Conservation (phyloP, 2,888 invertebrate species). For the Eudemis profundana region DNA sequence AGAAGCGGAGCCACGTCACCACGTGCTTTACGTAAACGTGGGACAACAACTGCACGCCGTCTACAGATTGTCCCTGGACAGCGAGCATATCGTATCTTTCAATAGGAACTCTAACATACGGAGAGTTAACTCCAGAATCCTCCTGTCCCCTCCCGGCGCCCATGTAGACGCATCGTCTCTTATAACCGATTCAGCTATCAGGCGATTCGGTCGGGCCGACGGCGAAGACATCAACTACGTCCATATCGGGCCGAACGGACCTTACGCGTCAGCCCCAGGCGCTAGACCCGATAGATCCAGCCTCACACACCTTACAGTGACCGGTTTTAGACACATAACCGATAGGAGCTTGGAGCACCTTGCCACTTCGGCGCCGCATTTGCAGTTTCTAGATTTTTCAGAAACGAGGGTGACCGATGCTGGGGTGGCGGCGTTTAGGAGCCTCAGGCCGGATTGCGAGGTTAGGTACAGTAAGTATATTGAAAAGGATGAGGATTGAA, state of each 20-base stretch:
- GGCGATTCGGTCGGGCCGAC: slow-evolving; percentile 68
- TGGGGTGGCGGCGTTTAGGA: slow-evolving; percentile 87
- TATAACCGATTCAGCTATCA: slow-evolving; percentile 67
- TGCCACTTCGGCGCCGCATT: slow-evolving; percentile 84
- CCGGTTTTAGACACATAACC: slow-evolving; percentile 87
- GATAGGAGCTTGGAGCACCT: slow-evolving; percentile 87
- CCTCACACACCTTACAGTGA: slow-evolving; percentile 79
- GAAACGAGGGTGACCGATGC: slow-evolving; percentile 86
- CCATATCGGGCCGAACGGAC: slow-evolving; percentile 58
- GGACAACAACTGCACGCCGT: slow-evolving; percentile 56
- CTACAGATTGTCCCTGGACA: slow-evolving; percentile 50
- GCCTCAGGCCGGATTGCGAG: slow-evolving; percentile 85
- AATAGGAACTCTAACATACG: slow-evolving; percentile 10
- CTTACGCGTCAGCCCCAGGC: slow-evolving; percentile 43
- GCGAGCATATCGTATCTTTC: slow-evolving; percentile 17
- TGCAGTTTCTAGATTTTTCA: slow-evolving; percentile 87
- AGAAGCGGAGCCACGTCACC: slow-evolving; percentile 53
- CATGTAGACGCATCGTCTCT: slow-evolving; percentile 56
- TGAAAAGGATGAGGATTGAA: slow-evolving; percentile 39
- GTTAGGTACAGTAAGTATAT: slow-evolving; percentile 61
- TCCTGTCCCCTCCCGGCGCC: slow-evolving; percentile 46
- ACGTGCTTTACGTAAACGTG: slow-evolving; percentile 65
- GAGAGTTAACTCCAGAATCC: slow-evolving; percentile 42
- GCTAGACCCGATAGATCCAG: slow-evolving; percentile 73
- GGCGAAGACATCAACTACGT: slow-evolving; percentile 66